phyloP scores from a whole-genome alignment of 2,797 vertebrate species.

The Capromys pilorides region DNA sequence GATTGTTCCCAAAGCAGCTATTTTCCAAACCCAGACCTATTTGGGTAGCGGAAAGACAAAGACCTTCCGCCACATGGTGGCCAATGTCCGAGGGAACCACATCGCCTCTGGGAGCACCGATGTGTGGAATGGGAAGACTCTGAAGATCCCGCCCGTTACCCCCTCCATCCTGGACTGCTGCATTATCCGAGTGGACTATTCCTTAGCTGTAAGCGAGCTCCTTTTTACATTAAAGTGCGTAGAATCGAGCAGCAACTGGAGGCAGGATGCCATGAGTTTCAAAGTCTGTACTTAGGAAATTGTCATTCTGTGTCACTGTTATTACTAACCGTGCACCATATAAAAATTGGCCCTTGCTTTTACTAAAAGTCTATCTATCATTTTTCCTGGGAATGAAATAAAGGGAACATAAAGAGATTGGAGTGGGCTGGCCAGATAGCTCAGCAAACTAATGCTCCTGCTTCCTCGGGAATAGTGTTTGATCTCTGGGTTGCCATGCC shows the following conservation, averaged over 20 bases:
- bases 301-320: background rate
- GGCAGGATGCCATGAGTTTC: fast-evolving
- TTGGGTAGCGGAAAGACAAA: slow-evolving; percentile 88
- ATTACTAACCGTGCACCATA: fast-evolving
- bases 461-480: too few relatives aligned
- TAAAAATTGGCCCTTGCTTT: background rate
- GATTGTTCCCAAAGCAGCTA: slow-evolving; percentile 90
- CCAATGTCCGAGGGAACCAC: slow-evolving; percentile 89
- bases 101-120: slow-evolving; percentile 89
- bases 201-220: slow-evolving; percentile 86
- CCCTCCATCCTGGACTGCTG: slow-evolving; percentile 90
- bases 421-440: background rate
- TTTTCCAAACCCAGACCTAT: slow-evolving; percentile 91
- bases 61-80: slow-evolving; percentile 87
- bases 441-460: too few relatives aligned
- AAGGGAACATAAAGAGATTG: background rate
- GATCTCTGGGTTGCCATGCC: too few relatives aligned
- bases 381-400: background rate
- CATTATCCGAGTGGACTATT: slow-evolving; percentile 90
- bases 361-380: background rate
- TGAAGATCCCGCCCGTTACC: slow-evolving; percentile 90
- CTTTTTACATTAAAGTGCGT: background rate
- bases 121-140: slow-evolving; percentile 89
- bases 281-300: background rate
- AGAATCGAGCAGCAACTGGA: fast-evolving